Conservation (phyloP, 2,797 vertebrate species). For the Sebastes minor region DNA sequence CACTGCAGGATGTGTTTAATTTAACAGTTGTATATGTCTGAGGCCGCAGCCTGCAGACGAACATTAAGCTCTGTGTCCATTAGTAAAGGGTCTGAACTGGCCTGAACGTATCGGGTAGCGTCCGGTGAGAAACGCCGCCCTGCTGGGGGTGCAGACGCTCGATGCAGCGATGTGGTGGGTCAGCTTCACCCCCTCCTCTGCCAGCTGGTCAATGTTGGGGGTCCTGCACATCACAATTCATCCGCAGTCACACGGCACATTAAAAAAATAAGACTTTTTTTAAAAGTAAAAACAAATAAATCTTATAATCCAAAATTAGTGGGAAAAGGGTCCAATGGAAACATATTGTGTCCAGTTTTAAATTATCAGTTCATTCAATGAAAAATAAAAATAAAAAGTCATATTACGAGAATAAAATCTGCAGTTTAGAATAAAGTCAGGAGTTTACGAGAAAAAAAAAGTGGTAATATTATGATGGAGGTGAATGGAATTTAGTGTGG, state of each 20-base stretch:
- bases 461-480: too few relatives aligned
- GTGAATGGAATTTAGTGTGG: too few relatives aligned
- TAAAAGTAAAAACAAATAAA: too few relatives aligned
- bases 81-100: conserved; percentile 49
- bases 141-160: conserved; percentile 88
- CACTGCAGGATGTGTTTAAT: neutral
- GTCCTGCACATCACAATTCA: conserved; percentile 79
- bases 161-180: conserved; percentile 89
- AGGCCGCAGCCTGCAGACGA: neutral
- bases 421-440: too few relatives aligned
- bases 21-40: neutral
- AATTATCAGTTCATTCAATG: too few relatives aligned
- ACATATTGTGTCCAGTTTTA: too few relatives aligned
- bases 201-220: conserved; percentile 87
- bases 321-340: too few relatives aligned
- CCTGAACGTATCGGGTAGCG: conserved; percentile 90
- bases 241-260: neutral
- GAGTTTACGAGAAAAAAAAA: too few relatives aligned
- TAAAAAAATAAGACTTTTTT: too few relatives aligned
- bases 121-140: conserved; percentile 91
- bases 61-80: neutral
- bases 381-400: too few relatives aligned
- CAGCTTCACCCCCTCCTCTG: conserved; percentile 85
- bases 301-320: too few relatives aligned
- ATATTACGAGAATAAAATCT: too few relatives aligned